phyloP scores from a whole-genome alignment of 2,797 vertebrate genomes.

The Coregonus sp. region DNA sequence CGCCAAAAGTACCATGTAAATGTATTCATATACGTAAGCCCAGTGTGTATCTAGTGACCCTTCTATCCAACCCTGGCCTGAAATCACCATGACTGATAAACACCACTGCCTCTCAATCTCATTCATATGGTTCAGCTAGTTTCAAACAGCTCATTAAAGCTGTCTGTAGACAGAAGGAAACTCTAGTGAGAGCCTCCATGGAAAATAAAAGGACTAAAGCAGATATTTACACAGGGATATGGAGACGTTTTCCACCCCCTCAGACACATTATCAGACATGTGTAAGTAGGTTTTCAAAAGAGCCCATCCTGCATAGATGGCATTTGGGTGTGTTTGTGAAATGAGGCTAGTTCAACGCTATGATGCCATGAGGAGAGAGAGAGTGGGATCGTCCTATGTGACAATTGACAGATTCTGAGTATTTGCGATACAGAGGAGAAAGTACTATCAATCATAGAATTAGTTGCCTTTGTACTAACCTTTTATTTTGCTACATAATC shows the following conservation, averaged over 20 bases:
- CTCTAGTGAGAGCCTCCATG: neutral
- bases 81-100: neutral
- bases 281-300: neutral
- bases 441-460: neutral
- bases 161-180: neutral
- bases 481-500: neutral
- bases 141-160: neutral
- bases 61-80: neutral
- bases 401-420: too few relatives aligned
- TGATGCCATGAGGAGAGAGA: neutral
- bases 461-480: neutral
- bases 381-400: neutral
- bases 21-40: neutral
- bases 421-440: too few relatives aligned
- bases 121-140: neutral
- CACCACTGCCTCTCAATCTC: neutral
- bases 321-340: neutral
- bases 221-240: neutral
- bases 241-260: neutral
- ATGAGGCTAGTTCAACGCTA: neutral
- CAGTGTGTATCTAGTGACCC: neutral
- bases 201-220: neutral
- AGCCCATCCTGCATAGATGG: neutral
- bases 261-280: slow-evolving; percentile 4
- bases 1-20: neutral